Conservation (phyloP, 2,113 vertebrate genomes). For the Diphyllodes magnificus region DNA sequence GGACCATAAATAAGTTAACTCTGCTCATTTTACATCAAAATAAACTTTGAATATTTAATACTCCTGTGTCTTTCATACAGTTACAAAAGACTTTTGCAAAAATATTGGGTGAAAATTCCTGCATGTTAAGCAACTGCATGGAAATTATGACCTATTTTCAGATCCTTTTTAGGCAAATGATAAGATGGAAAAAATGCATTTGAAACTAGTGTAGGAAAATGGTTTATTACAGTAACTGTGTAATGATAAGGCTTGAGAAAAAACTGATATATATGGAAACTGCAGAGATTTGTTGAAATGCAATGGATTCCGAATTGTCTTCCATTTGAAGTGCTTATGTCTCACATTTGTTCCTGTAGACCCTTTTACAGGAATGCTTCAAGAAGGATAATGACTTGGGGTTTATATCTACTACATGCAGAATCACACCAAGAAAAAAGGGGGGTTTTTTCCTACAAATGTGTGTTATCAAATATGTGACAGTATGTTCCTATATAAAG, state of each 20-base stretch:
- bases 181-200: not conserved
- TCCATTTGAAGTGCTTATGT: not conserved
- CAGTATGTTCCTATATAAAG: not conserved
- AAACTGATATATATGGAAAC: not conserved
- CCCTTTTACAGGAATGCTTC: not conserved
- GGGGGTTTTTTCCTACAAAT: not conserved
- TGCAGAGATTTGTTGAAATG: not conserved
- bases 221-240: not conserved
- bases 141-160: constrained; percentile 34
- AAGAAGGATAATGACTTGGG: not conserved
- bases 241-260: not conserved
- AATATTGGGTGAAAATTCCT: not conserved
- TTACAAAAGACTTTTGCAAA: not conserved
- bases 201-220: not conserved
- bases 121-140: not conserved
- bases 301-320: not conserved
- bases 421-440: not conserved
- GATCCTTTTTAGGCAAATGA: not conserved
- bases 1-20: not conserved
- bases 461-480: not conserved
- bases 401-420: not conserved
- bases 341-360: not conserved
- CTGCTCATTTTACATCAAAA: not conserved
- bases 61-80: not conserved
- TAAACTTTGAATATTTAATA: constrained; percentile 1